Evolutionary conservation across 2,888 invertebrate genomes (phyloP), one percentile per base, ranked within the genome.

Genomic region (Dasypolia templi): DNA sequence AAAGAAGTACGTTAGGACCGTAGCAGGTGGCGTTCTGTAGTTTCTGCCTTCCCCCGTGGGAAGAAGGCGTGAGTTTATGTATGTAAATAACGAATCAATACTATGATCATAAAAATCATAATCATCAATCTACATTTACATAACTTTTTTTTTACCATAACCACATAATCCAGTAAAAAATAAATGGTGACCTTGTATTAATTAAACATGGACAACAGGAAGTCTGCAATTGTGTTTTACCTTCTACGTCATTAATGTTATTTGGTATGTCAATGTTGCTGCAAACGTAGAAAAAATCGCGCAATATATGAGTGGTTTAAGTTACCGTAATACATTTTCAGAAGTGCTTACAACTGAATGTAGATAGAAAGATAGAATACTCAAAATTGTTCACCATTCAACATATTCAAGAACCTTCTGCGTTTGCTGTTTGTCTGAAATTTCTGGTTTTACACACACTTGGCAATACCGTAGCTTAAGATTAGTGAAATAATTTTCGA

Each of bases 121-220:
- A 14, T 46, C 44, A 17, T 46, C 44, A 46, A 46, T 5, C 6
- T 46, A 17, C 42, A 42, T 42, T 42, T 14, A 39, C n/a, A n/a
- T n/a, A n/a, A n/a, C n/a, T 39, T 39, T 12, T 42, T 42, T 42
- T n/a, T n/a, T n/a, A n/a, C 14, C 44, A 53, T 53, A 53, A 1
- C 39, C 1, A 39, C 39, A 39, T 39, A 39, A 53, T 1, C 26
- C n/a, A 70, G 26, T 26, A 29, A 63, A 53, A 22, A 63, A 64
- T 32, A 11, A 39, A 39, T 39, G 39, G 2, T 39, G n/a, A 49
- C 71, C 75, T 79, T 68, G 61, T 42, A 29, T 56, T 74, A 75
- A 75, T 81, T 82, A 59, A 71, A 62, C 42, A 49, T 51, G 12
- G 58, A n/a, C 35, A 67, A 55, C 46, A 64, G 79, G 82, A 82